Conservation (phyloP, 2,113 vertebrate species). For the Chlorocebus sabaeus region DNA sequence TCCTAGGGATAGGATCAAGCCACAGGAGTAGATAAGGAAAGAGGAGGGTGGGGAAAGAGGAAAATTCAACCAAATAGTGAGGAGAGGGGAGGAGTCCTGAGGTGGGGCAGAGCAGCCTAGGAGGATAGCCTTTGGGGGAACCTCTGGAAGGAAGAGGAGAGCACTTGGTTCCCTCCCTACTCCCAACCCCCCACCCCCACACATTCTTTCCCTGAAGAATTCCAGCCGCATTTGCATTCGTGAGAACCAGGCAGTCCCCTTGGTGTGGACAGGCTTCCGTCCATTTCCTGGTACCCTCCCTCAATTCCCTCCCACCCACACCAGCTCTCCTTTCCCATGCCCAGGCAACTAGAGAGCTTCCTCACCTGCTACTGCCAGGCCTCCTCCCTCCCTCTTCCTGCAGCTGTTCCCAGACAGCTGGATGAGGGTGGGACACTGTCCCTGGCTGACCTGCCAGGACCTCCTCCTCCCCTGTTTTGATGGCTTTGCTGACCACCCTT, state of each 20-base stretch:
- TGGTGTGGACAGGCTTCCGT: neutral
- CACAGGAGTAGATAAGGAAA: neutral
- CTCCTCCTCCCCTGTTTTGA: neutral
- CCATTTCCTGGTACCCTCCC: neutral
- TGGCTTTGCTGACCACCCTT: neutral
- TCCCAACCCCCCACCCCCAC: too few relatives aligned
- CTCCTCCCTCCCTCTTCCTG: neutral
- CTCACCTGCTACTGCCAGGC: slow-evolving; percentile 44
- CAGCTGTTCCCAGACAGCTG: slow-evolving; percentile 69
- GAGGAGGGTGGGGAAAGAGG: neutral
- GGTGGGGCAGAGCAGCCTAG: neutral
- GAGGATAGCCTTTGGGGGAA: neutral
- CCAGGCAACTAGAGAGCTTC: neutral
- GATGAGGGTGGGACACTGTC: neutral
- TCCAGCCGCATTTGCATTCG: neutral
- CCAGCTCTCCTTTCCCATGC: slow-evolving; percentile 52
- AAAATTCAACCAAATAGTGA: too few relatives aligned
- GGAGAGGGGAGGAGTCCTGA: neutral
- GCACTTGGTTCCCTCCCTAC: neutral
- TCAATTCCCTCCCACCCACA: too few relatives aligned
- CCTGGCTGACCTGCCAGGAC: neutral
- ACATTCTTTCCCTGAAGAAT: neutral
- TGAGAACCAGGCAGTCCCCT: neutral
- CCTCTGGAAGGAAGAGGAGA: neutral
- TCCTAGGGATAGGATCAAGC: neutral